Percentiles rank a stretch among this genome's conserved stretches.
Evolutionary conservation across 2,797 vertebrate species (phyloP).

Genomic region (Toxotes lorentzi): DNA sequence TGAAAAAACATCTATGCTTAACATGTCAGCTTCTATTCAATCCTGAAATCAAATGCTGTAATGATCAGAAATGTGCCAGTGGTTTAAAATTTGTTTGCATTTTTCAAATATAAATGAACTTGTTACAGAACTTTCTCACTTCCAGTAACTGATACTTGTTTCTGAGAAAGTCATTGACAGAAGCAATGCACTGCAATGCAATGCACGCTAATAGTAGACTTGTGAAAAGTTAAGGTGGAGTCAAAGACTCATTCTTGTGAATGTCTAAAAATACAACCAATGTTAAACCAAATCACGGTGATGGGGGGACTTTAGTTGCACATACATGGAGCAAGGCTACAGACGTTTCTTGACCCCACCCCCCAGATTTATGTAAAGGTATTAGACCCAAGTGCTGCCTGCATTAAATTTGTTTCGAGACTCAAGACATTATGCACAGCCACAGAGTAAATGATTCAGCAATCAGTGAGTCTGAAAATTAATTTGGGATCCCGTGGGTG

Average conservation of each 20-base stretch:
- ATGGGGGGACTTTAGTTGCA: neutral
- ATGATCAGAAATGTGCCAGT: too few species aligned
- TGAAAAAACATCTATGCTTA: too few species aligned
- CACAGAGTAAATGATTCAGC: conserved; percentile 33
- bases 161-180: too few species aligned
- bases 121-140: too few species aligned
- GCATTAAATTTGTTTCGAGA: conserved; percentile 30
- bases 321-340: conserved; percentile 4
- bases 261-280: conserved; percentile 28
- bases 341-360: conserved; percentile 18
- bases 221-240: too few species aligned
- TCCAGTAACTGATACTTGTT: too few species aligned
- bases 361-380: conserved; percentile 46
- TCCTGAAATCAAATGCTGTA: too few species aligned
- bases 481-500: conserved; percentile 32
- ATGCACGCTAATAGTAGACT: neutral
- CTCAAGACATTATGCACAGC: conserved; percentile 12
- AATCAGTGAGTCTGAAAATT: conserved; percentile 44
- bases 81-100: too few species aligned
- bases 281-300: conserved; percentile 7
- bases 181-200: too few species aligned
- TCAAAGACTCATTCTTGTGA: neutral
- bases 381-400: conserved; percentile 19
- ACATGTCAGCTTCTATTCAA: too few species aligned
- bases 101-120: too few species aligned